These are phyloP conservation scores for Oenanthe melanoleuca DNA, from an alignment of 2,113 vertebrate species.

Conservation along the genomic window DNA sequence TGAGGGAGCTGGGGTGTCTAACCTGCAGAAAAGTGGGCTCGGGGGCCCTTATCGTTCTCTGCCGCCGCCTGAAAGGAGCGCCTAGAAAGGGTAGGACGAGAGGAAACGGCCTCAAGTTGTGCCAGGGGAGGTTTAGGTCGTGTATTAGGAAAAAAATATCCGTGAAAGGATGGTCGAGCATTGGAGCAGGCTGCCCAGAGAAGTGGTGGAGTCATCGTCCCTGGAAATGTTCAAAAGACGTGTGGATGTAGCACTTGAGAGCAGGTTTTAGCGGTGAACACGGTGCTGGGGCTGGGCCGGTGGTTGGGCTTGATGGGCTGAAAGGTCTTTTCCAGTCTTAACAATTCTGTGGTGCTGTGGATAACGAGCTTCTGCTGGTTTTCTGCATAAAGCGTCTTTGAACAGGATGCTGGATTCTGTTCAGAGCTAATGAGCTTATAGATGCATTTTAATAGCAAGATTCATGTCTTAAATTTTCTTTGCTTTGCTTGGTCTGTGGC, in stretches of 20 bases:
- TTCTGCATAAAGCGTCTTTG: background rate
- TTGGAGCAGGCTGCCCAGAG: no score
- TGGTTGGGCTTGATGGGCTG: background rate
- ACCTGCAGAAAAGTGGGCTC: background rate
- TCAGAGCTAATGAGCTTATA: background rate
- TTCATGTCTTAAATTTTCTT: background rate
- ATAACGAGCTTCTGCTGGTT: background rate
- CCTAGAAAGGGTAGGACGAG: accelerated
- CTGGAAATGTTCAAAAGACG: background rate
- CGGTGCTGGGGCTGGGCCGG: background rate
- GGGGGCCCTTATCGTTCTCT: accelerated
- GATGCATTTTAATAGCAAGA: background rate
- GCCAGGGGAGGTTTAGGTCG: no score
- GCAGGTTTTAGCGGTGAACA: background rate
- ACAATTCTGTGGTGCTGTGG: background rate
- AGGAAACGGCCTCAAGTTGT: background rate
- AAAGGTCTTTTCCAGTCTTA: background rate
- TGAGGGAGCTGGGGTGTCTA: background rate
- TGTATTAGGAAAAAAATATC: background rate
- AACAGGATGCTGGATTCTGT: background rate
- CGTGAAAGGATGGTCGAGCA: background rate
- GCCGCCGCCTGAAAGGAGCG: background rate
- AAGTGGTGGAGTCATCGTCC: background rate
- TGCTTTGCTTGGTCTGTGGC: background rate
- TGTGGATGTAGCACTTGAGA: background rate